Conservation (phyloP, 2,888 invertebrate species). For the Temnothorax ravouxi region DNA sequence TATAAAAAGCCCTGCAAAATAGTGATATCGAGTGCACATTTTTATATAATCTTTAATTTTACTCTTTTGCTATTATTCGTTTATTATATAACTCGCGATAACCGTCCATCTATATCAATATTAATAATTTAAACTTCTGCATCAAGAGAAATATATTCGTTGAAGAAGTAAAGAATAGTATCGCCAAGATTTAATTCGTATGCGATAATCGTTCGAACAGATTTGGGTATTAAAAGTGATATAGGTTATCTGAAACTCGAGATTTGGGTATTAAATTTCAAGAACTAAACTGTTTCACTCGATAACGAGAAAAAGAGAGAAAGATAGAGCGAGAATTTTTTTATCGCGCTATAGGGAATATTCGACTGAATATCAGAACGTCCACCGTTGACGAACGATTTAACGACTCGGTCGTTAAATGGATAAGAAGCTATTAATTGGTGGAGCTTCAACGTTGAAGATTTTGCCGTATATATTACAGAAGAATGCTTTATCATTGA, state of each 20-base stretch:
- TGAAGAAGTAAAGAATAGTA: background rate
- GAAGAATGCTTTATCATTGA: conserved; percentile 49
- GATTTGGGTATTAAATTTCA: conserved; percentile 17
- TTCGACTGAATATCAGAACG: conserved; percentile 39
- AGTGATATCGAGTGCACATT: background rate
- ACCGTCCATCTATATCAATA: background rate
- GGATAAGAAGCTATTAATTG: conserved; percentile 64
- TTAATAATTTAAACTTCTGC: background rate
- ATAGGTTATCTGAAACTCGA: background rate
- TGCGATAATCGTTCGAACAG: background rate
- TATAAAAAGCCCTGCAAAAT: conserved; percentile 5
- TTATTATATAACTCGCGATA: background rate
- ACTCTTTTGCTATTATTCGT: background rate
- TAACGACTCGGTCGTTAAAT: conserved; percentile 45
- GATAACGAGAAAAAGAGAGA: background rate
- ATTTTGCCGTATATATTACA: conserved; percentile 3
- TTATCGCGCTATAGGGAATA: background rate
- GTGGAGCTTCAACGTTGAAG: conserved; percentile 34
- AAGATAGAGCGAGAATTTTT: background rate
- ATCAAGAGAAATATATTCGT: background rate
- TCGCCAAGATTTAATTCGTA: conserved; percentile 14
- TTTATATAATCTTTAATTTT: conserved; percentile 13
- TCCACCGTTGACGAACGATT: conserved; percentile 22
- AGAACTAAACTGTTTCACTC: background rate
- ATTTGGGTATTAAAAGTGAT: conserved; percentile 27